A percentile compares a stretch with the other conserved stretches of the same genome.
These are phyloP conservation scores for Asbolus verrucosus DNA, from an alignment of 1,140 invertebrate species.

Conservation along the genomic window DNA sequence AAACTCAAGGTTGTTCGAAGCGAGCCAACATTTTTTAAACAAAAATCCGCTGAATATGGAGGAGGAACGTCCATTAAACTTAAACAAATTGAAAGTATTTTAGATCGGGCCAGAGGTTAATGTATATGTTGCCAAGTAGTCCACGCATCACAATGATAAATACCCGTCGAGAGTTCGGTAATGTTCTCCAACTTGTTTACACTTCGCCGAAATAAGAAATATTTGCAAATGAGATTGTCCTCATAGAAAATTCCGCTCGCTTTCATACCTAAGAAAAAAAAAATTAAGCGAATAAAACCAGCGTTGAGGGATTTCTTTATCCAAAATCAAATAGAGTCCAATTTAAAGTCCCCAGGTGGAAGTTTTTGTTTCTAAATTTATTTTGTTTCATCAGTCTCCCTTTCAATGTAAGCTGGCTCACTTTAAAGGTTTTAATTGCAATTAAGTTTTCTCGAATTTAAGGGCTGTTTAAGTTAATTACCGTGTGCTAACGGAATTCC, in stretches of 20 bases:
- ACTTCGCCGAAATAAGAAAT: conserved; percentile 8
- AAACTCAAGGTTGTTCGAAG: too few species aligned
- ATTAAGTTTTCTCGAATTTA: conserved; percentile 24
- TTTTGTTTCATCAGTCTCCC: too few species aligned
- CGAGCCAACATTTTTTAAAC: too few species aligned
- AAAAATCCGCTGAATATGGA: too few species aligned
- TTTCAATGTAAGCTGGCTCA: background rate
- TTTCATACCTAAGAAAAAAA: background rate
- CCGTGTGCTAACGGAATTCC: background rate
- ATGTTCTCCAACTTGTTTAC: conserved; percentile 21
- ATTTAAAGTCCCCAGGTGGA: conserved; percentile 42
- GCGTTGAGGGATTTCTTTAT: conserved; percentile 18
- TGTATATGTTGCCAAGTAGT: conserved; percentile 30
- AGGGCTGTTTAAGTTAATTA: background rate
- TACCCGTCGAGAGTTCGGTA: conserved; percentile 7
- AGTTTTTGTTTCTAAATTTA: conserved; percentile 21
- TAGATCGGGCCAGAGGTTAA: conserved; percentile 28
- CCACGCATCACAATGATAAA: conserved; percentile 24
- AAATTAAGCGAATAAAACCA: conserved; percentile 25
- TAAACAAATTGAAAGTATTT: conserved; percentile 12
- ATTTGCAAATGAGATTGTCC: conserved; percentile 17
- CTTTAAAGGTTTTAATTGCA: conserved; percentile 45
- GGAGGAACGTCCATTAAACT: background rate
- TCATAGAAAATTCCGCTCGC: conserved; percentile 6
- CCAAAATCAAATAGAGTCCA: conserved; percentile 41